Percentiles rank a stretch among this genome's conserved stretches.
Evolutionary conservation across 2,113 vertebrate species (phyloP).

Genomic region (Calidris pygmaea): DNA sequence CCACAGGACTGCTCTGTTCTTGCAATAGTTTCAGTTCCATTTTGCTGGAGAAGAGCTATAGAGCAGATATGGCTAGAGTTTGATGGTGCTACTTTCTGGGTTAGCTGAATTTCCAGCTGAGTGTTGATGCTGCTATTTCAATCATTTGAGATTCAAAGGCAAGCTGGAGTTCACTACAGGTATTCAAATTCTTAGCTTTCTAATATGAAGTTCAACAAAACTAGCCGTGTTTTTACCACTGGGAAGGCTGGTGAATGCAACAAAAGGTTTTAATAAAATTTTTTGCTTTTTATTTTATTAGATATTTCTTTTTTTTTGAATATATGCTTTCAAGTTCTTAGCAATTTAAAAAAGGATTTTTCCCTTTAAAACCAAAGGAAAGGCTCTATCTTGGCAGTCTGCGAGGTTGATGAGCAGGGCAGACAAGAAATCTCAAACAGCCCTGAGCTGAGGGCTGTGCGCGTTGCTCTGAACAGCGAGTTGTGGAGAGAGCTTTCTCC

Average conservation of each 20-base stretch:
- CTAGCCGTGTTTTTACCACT: fast-evolving
- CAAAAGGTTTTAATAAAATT: not conserved
- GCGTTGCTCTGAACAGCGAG: not conserved
- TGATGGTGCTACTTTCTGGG: not conserved
- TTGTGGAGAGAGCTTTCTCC: not conserved
- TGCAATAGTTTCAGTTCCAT: not conserved
- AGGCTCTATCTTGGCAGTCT: not conserved
- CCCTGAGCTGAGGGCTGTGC: not conserved
- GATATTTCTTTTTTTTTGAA: not conserved
- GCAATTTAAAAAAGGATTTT: not conserved
- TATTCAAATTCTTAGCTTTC: not conserved
- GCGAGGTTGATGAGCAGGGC: not conserved
- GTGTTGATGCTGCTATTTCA: not conserved
- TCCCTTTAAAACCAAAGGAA: not conserved
- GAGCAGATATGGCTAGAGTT: not conserved
- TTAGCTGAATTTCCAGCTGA: not conserved
- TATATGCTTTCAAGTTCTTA: not conserved
- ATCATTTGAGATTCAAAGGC: not conserved
- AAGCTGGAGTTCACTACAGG: not conserved
- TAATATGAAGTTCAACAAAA: not conserved
- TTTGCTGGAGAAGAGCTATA: not conserved
- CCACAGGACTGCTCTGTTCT: not conserved
- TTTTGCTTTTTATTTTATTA: not conserved
- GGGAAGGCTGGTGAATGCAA: not conserved
- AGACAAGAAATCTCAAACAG: not conserved